Base-by-base conservation (phyloP, 2,113 vertebrate species). In the Hoplias malabaricus region DNA sequence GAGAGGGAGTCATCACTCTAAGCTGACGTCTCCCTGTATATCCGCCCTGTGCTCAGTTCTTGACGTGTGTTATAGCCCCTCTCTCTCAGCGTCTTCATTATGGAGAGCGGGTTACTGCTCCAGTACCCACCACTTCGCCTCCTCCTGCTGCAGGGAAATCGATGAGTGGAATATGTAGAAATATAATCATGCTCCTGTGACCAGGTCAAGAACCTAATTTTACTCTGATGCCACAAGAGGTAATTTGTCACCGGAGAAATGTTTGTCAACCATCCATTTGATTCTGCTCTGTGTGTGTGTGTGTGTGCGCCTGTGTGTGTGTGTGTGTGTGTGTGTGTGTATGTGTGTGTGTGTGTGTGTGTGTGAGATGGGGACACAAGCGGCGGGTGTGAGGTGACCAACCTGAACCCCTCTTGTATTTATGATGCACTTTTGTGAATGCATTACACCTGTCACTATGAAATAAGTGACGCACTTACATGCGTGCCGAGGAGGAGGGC, bases 381-480 rank as follows among this genome's bases (percentile, higher is more conserved):
- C 90, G 91, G 93, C 92, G 93, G 92, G 93, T 92, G 91, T 93
- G 93, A 96, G 95, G 93, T 95, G 95, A 94, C 94, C 93, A 94
- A 94, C 93, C 94, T 93, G 95, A 95, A 96, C 96, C 93, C 93
- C 92, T 92, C 92, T 93, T 93, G 95, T 99, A 98, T 99, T 98
- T 99, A 99, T 98, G 96, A 95, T 86, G 93, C 95, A 96, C 95
- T 98, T 92, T 96, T 97, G 98, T 96, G 97, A 98, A 99, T 97
- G 97, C 96, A 98, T 99, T 98, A 98, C 93, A 90, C 94, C 96
- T 99, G 98, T 98, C 97, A 99, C 93, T 92, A 95, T 97, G 96
- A 99, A 98, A 99, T 98, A 99, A 98, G 96, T 96, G 96, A 96
- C 95, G 93, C 95, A 95, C 96, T 96, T 97, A 96, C 96, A 95